Conservation (phyloP, 2,113 vertebrate genomes). For the Indicator indicator region DNA sequence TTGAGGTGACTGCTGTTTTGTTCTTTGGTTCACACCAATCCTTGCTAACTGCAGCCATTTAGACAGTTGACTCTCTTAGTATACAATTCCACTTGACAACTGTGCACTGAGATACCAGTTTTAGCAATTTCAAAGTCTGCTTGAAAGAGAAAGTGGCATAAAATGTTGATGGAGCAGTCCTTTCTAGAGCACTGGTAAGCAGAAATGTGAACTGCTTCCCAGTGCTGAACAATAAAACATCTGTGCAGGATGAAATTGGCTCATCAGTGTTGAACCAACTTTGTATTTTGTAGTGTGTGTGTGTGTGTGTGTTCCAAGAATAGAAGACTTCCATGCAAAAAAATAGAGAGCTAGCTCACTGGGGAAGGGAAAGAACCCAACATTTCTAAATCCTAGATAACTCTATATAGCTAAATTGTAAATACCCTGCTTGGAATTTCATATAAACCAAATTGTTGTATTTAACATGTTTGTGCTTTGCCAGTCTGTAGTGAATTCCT, state of each 20-base stretch:
- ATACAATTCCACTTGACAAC: background rate
- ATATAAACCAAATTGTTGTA: background rate
- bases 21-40: background rate
- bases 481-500: background rate
- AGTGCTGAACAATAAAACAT: conserved; percentile 41
- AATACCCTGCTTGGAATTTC: background rate
- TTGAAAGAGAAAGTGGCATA: background rate
- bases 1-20: background rate
- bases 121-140: conserved; percentile 41
- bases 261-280: conserved; percentile 33
- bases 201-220: conserved; percentile 41
- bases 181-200: conserved; percentile 29
- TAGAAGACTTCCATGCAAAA: background rate
- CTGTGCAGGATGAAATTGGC: conserved; percentile 41
- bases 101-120: conserved; percentile 9
- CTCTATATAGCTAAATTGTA: background rate
- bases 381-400: background rate
- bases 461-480: background rate
- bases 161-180: conserved; percentile 45
- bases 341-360: background rate
- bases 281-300: background rate
- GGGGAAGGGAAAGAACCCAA: background rate
- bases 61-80: background rate
- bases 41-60: background rate
- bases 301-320: background rate